A percentile compares a stretch with the other conserved stretches of the same genome.
These are phyloP conservation scores for Maniola jurtina DNA, from an alignment of 1,140 invertebrate species.

Conservation along the genomic window DNA sequence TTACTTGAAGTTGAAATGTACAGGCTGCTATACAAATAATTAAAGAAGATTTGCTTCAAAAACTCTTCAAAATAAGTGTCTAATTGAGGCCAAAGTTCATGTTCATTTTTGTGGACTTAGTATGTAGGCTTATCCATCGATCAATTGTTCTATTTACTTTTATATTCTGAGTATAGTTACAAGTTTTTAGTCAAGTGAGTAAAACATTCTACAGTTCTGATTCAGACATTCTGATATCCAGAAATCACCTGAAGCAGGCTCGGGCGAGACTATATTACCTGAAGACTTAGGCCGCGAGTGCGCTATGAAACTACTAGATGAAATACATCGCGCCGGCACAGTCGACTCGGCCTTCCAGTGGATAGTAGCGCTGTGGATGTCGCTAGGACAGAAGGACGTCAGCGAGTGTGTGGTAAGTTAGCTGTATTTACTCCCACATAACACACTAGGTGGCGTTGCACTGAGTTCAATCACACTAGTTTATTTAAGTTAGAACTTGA, in stretches of 20 bases:
- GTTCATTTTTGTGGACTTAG: too few species aligned
- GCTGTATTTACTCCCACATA: neutral
- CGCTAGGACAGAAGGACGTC: slow-evolving; percentile 95
- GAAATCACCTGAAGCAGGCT: slow-evolving; percentile 75
- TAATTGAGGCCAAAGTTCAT: too few species aligned
- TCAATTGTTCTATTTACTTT: too few species aligned
- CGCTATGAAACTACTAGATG: slow-evolving; percentile 89
- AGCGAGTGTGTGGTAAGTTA: slow-evolving; percentile 89
- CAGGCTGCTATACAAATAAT: too few species aligned
- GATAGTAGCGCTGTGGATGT: slow-evolving; percentile 93
- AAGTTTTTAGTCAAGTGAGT: too few species aligned
- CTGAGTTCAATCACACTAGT: neutral
- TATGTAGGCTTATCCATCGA: too few species aligned
- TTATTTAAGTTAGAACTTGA: too few species aligned
- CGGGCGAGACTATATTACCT: slow-evolving; percentile 83
- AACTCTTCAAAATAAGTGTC: too few species aligned
- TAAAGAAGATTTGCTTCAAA: too few species aligned
- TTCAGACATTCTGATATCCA: slow-evolving; percentile 67
- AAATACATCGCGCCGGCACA: slow-evolving; percentile 96
- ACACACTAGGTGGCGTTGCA: neutral
- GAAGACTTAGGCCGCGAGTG: slow-evolving; percentile 95
- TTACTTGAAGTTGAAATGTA: too few species aligned
- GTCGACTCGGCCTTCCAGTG: slow-evolving; percentile 94
- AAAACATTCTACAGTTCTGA: slow-evolving; percentile 89
- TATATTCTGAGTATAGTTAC: too few species aligned